Percentiles rank a stretch among this genome's conserved stretches.
These are phyloP conservation scores for Pangasianodon gigas DNA, from an alignment of 2,113 vertebrate species.

Conservation along the genomic window DNA sequence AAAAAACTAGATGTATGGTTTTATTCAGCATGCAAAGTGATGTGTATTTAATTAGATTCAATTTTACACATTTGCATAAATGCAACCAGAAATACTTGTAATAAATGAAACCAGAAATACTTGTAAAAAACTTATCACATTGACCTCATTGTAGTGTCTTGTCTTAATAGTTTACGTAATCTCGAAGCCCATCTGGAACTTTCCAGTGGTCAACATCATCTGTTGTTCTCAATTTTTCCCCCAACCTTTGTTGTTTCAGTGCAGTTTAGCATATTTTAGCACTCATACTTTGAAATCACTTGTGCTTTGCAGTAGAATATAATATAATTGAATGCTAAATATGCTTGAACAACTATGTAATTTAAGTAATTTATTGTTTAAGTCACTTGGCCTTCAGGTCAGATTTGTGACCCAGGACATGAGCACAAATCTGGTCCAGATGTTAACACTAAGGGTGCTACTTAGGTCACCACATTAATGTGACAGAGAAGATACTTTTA, in stretches of 20 bases:
- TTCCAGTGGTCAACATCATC: not conserved
- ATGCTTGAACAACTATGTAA: not conserved
- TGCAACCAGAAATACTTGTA: no score
- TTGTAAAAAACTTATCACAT: not conserved
- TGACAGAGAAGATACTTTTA: not conserved
- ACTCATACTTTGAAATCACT: not conserved
- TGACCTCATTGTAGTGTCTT: not conserved
- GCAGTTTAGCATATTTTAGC: not conserved
- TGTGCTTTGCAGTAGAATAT: not conserved
- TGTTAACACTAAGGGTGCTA: conserved; percentile 26
- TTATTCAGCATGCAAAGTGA: not conserved
- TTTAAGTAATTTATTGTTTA: conserved; percentile 8
- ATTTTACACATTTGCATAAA: no score
- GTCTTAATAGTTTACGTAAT: not conserved
- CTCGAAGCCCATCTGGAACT: not conserved
- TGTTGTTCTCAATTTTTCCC: not conserved
- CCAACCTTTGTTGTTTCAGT: not conserved
- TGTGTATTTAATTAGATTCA: not conserved
- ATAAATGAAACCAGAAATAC: not conserved
- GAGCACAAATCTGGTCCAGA: conserved; percentile 13
- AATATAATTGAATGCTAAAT: not conserved
- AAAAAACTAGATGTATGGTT: not conserved
- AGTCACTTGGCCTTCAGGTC: not conserved
- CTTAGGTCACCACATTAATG: not conserved
- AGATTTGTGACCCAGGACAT: not conserved